Evolutionary conservation across 1,140 invertebrate genomes (phyloP).

Genomic region (Listronotus oregonensis): DNA sequence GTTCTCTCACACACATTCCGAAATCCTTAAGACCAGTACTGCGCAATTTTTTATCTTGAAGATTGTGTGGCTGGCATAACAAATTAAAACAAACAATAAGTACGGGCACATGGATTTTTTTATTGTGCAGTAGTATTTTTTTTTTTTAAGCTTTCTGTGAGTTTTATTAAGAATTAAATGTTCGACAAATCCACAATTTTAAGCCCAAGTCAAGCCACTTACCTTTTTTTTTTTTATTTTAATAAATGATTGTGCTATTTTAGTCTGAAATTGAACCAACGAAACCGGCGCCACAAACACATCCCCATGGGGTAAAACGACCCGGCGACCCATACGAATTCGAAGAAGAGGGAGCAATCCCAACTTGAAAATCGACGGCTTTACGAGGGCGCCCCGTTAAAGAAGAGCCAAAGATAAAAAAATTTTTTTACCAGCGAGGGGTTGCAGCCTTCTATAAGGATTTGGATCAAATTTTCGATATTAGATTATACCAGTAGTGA

Average conservation of each 20-base stretch:
- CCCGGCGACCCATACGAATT: constrained; percentile 73
- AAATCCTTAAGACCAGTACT: too few relatives aligned
- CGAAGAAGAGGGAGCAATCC: constrained; percentile 62
- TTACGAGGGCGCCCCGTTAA: constrained; percentile 55
- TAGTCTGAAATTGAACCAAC: constrained; percentile 17
- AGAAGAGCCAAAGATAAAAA: constrained; percentile 62
- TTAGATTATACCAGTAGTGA: constrained; percentile 86
- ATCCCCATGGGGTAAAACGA: constrained; percentile 54
- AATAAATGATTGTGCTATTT: background rate
- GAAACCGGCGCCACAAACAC: constrained; percentile 41
- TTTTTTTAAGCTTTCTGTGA: too few relatives aligned
- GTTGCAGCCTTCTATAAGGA: constrained; percentile 83
- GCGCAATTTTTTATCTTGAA: too few relatives aligned
- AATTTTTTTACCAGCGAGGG: constrained; percentile 83
- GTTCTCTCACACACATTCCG: too few relatives aligned
- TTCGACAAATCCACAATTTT: too few relatives aligned
- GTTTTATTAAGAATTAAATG: too few relatives aligned
- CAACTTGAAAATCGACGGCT: constrained; percentile 55
- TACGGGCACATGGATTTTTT: too few relatives aligned
- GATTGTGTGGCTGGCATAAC: too few relatives aligned
- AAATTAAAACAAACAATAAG: too few relatives aligned
- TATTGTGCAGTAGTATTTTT: too few relatives aligned
- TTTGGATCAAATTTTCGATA: constrained; percentile 91
- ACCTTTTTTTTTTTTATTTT: background rate
- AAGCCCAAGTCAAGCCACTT: too few relatives aligned